Evolutionary conservation across 2,797 vertebrate genomes (phyloP), one percentile per base, ranked within the genome.

Genomic region (Hemitrygon akajei): DNA sequence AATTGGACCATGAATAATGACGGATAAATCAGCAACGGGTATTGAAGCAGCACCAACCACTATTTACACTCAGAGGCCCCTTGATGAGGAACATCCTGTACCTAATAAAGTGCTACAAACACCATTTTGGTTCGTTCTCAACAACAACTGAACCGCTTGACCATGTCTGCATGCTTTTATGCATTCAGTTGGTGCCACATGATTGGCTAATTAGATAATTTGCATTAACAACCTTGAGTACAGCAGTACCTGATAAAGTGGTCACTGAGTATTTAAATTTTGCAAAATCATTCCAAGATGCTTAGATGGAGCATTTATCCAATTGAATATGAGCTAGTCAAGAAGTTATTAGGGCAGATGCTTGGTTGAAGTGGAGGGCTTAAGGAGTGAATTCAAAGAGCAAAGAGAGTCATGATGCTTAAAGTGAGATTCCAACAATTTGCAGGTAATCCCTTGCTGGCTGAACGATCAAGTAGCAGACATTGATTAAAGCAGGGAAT

Each of bases 1-100:
- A 75, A 73, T 40, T 25, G 89, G 69, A 47, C 66, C 66, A 73
- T 10, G 25, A 91, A 91, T 91, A 91, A 91, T 91, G 71, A 71
- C 66, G 47, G 25, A 10, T 5, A 73, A 73, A 73, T 40, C 5
- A 75, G 11, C 18, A 69, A n/a, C 11, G 16, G 16, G 16, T 7
- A 69, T 20, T 69, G 7, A 69, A 69, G 20, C 66, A 69, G 16
- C 66, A 69, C 66, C 58, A 84, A 63, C 84, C 30, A 60, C 58
- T 16, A 87, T 10, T 30, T 63, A 47, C 47, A 47, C 47, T 47
- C 47, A 47, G 47, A 47, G 47, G 47, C 47, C 1, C 3, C 47
- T 47, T 47, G 47, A 47, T 47, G 47, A 1, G 47, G 47, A 47
- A 47, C 47, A 47, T 47, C 1, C 47, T 4, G 47, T 47, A 47